Percentiles rank a stretch among this genome's conserved stretches.
These are phyloP conservation scores for Anorthoa munda DNA, from an alignment of 2,888 invertebrate genomes.

Conservation along the genomic window DNA sequence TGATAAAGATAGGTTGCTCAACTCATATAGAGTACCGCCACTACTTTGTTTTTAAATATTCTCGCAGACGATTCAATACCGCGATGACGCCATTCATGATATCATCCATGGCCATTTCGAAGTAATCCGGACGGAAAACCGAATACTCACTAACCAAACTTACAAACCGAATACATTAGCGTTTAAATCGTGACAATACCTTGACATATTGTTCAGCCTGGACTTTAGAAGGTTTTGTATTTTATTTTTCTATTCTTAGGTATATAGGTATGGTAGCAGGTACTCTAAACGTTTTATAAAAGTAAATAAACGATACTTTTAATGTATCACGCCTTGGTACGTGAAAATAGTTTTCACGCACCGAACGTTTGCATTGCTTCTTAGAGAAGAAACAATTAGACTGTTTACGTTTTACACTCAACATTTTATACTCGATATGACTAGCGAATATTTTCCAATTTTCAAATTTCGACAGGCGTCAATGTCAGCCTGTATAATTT, in stretches of 20 bases:
- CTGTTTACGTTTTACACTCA: neutral
- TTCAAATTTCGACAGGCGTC: neutral
- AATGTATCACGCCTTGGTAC: neutral
- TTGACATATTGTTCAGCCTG: neutral
- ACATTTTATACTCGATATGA: neutral
- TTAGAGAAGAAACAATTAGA: neutral
- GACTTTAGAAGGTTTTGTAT: neutral
- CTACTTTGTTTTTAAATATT: conserved; percentile 35
- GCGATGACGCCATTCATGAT: conserved; percentile 65
- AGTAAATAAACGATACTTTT: neutral
- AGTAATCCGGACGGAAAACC: conserved; percentile 58
- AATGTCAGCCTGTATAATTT: neutral
- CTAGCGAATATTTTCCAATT: neutral
- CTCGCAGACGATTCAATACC: conserved; percentile 51
- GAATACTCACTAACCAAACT: conserved; percentile 28
- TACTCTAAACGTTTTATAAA: neutral
- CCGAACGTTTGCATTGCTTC: neutral
- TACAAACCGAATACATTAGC: conserved; percentile 23
- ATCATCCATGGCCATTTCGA: conserved; percentile 64
- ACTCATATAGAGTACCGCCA: conserved; percentile 26
- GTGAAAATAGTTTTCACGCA: neutral
- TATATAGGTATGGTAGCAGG: neutral
- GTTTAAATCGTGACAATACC: conserved; percentile 7
- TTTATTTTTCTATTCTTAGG: neutral
- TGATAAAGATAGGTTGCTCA: conserved; percentile 44